Base-by-base conservation (phyloP, 2,113 vertebrate genomes). In the Halichoerus grypus region DNA sequence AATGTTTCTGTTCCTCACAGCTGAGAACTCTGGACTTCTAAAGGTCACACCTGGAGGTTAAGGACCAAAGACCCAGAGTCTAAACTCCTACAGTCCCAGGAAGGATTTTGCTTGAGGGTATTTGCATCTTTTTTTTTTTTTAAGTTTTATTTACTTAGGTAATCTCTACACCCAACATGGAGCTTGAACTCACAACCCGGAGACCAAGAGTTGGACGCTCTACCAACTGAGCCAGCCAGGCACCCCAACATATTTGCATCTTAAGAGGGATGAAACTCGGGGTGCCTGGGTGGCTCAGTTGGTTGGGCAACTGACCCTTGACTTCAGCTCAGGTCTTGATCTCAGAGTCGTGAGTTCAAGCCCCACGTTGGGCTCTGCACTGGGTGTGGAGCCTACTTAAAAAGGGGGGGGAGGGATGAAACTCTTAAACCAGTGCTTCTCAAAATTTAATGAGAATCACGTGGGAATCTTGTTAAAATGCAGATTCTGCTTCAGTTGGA, bases 31-130 rank as follows among this genome's bases (percentile, higher is more conserved):
- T 80, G 33, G 86, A 42, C 82, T 96, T 90, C 59, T 82, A 74
- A 89, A 95, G 53, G 74, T 65, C 63, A 74, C 46, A 61, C 74
- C n/a, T 72, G 31, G 31, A 92, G 18, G 49, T 77, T 79, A 89
- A 77, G 39, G 74, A 96, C 46, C 74, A 63, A 94, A 95, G 84
- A 93, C 24, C 16, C 65, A 16, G 65, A 83, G 13, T 94, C 26
- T 91, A 91, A 94, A 88, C 46, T 97, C 57, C 65, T 71, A 65
- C 46, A 46, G n/a, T 80, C 91, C 63, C 76, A 94, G 57, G 12
- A 84, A 97, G 55, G 49, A 76, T 95, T 96, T 92, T 89, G 22
- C 84, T 97, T 93, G 94, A 97, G 96, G 57, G 84, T 1, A 88
- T 94, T 95, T 94, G 80, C 88, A 97, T 95, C 61, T 96, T 79